Evolutionary conservation across 1,140 invertebrate species (phyloP), one percentile per base, ranked within the genome.

Genomic region (Goniozus legneri): DNA sequence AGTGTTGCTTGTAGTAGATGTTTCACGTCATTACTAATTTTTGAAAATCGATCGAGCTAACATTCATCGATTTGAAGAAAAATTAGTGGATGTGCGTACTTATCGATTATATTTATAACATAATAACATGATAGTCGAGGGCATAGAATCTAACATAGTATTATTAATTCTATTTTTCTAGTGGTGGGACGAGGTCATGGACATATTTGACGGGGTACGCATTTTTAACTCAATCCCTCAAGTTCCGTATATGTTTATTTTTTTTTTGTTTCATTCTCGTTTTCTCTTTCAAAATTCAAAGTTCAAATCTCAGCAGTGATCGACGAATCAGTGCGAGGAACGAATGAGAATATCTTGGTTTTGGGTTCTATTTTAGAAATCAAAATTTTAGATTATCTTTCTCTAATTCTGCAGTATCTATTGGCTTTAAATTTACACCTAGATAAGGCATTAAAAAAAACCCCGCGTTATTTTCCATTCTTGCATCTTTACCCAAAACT

Each of bases 101-200:
- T n/a, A n/a, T n/a, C n/a, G n/a, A n/a, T n/a, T n/a, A n/a, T n/a
- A n/a, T n/a, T n/a, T n/a, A n/a, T n/a, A n/a, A n/a, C n/a, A n/a
- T n/a, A n/a, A n/a, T n/a, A n/a, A n/a, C n/a, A n/a, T n/a, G n/a
- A n/a, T n/a, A n/a, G n/a, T n/a, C n/a, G n/a, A n/a, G n/a, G n/a
- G n/a, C 12, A 47, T 55, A 54, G 48, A 27, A 43, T 46, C 50
- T 49, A 52, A 21, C 67, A 55, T 69, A 71, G 67, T 62, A 52
- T 75, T 74, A 76, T 77, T 73, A 70, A 76, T 79, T 80, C 77
- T 83, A 81, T 80, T 82, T 82, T 90, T 89, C 80, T 87, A 91
- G 87, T 91, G 87, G 87, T 91, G 88, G 89, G 88, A 91, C 83
- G 88, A 91, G 82, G 86, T 91, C 78, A 87, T 91, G 86, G 88